A percentile compares a stretch with the other conserved stretches of the same genome.
Conservation (phyloP, 2,888 invertebrate species). For the Eupithecia pulchellata region DNA sequence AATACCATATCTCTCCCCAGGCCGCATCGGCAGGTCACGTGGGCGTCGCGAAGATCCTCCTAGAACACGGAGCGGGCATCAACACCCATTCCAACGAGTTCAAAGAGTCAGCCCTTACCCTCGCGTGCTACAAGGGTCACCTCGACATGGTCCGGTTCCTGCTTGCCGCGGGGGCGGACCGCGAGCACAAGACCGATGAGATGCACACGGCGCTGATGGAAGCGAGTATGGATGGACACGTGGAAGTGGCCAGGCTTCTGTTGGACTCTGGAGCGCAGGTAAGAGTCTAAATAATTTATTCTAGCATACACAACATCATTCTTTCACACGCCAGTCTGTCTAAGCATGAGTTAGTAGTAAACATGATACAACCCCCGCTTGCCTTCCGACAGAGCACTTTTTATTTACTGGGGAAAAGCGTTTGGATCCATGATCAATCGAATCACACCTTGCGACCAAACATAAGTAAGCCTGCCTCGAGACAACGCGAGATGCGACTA, state of each 20-base stretch:
- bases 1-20: conserved; percentile 50
- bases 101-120: conserved; percentile 98
- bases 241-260: conserved; percentile 97
- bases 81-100: conserved; percentile 99
- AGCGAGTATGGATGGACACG: conserved; percentile 99
- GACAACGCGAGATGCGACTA: not conserved
- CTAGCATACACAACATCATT: not conserved
- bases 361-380: no score
- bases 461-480: not conserved
- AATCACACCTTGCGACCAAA: not conserved
- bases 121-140: conserved; percentile 98
- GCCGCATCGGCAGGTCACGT: conserved; percentile 98
- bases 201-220: conserved; percentile 99
- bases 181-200: conserved; percentile 99
- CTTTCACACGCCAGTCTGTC: no score
- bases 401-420: not conserved
- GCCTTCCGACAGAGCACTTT: no score
- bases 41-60: conserved; percentile 94
- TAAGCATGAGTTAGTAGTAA: no score
- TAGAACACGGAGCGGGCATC: conserved; percentile 97
- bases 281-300: not conserved
- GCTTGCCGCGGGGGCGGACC: conserved; percentile 97
- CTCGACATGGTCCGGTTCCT: conserved; percentile 98
- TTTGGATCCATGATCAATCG: not conserved
- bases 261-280: conserved; percentile 98